Evolutionary conservation across 92 coral and sea anemone species (phyloP).

Genomic region (Meandrina meandrites): DNA sequence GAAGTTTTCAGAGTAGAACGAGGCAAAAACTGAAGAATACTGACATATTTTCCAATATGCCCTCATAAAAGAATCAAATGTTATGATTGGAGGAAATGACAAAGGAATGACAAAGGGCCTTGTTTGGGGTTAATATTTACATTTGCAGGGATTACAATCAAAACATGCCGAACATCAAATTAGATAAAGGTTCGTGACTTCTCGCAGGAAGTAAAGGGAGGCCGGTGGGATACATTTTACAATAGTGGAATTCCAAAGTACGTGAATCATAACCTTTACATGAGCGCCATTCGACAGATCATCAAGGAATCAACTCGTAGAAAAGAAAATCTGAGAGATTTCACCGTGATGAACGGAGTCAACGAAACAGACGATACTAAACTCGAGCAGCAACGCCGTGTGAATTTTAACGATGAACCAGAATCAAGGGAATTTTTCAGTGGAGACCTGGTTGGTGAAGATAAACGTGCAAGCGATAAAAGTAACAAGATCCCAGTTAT

Average conservation of each 20-base stretch:
- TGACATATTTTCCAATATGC: neutral
- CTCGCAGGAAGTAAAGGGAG: constrained; percentile 19
- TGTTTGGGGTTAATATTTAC: neutral
- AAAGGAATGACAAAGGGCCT: constrained; percentile 1
- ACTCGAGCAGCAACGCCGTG: constrained; percentile 28
- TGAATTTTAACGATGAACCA: constrained; percentile 31
- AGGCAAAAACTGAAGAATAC: neutral
- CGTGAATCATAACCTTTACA: neutral
- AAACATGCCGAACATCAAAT: constrained; percentile 6
- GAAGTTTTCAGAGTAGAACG: neutral
- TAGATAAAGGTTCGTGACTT: constrained; percentile 28
- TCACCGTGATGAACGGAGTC: neutral
- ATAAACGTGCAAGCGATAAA: constrained; percentile 11
- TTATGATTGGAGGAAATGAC: constrained; percentile 22
- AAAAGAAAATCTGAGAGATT: neutral
- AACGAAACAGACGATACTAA: constrained; percentile 32
- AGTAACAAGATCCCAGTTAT: constrained; percentile 50
- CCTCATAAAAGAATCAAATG: neutral
- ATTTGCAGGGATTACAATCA: neutral
- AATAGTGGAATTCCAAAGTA: constrained; percentile 4
- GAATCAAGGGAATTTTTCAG: constrained; percentile 30
- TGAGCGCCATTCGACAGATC: neutral
- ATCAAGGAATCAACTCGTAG: neutral
- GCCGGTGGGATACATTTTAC: neutral
- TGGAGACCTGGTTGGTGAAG: constrained; percentile 22